Conservation (phyloP, 2,113 vertebrate species). For the Neotragus moschatus region DNA sequence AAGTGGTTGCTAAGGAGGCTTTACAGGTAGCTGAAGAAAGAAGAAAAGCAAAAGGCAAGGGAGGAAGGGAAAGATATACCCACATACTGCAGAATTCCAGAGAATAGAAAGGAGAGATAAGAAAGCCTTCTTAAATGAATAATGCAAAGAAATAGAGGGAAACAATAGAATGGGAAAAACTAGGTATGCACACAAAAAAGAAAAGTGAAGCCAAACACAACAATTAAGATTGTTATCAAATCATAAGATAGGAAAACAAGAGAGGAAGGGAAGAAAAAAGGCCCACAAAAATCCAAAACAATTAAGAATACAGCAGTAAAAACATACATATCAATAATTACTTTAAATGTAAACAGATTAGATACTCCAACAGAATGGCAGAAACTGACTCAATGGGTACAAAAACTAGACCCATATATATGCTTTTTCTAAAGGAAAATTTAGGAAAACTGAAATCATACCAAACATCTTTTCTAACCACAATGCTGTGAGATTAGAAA, state of each 20-base stretch:
- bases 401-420: not conserved
- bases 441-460: not conserved
- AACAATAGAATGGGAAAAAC: not conserved
- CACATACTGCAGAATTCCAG: not conserved
- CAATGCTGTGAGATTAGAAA: not conserved
- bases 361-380: not conserved
- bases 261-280: not conserved
- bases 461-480: not conserved
- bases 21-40: not conserved
- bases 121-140: not conserved
- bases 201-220: not conserved
- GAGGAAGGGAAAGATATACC: not conserved
- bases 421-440: not conserved
- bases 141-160: not conserved
- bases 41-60: not conserved
- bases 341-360: not conserved
- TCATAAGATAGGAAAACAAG: not conserved
- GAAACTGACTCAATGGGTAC: not conserved
- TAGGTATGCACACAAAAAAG: not conserved
- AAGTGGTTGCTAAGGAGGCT: not conserved
- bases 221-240: not conserved
- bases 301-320: not conserved
- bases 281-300: not conserved
- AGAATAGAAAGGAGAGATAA: not conserved
- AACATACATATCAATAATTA: not conserved